Percentiles rank a stretch among this genome's conserved stretches.
Evolutionary conservation across 2,888 invertebrate species (phyloP).

Genomic region (Chironomus riparius): DNA sequence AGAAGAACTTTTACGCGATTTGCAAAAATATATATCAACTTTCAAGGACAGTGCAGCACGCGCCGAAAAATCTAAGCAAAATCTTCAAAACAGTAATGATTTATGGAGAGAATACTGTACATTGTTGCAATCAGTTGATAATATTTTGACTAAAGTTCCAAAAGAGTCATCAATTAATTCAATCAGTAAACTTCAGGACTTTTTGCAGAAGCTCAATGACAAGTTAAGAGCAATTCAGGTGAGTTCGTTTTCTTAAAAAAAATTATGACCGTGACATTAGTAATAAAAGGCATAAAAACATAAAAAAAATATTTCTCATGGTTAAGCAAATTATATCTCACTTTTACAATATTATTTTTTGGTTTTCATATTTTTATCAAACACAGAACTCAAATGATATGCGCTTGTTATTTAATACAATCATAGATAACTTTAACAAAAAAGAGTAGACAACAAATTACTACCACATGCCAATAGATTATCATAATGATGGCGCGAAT

Average conservation of each 20-base stretch:
- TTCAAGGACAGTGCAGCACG: conserved; percentile 46
- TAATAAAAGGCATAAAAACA: too few species aligned
- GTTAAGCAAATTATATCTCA: too few species aligned
- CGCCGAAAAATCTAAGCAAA: conserved; percentile 9
- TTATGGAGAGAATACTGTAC: conserved; percentile 13
- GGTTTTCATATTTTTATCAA: too few species aligned
- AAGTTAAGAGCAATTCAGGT: conserved; percentile 57
- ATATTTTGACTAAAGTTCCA: conserved; percentile 10
- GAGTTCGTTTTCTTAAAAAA: conserved; percentile 38
- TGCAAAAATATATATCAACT: conserved; percentile 44
- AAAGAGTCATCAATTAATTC: conserved; percentile 8
- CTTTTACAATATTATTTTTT: too few species aligned
- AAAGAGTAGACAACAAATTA: too few species aligned
- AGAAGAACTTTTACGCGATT: conserved; percentile 71
- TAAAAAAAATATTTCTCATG: too few species aligned
- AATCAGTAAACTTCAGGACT: conserved; percentile 26
- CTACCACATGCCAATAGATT: too few species aligned
- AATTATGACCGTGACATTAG: not conserved
- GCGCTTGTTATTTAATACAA: too few species aligned
- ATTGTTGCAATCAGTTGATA: not conserved
- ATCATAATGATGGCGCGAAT: too few species aligned
- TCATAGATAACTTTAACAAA: too few species aligned
- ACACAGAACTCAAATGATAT: too few species aligned
- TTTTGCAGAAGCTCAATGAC: conserved; percentile 13
- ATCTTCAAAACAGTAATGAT: conserved; percentile 13